Conservation (phyloP, 2,797 vertebrate species). For the Danio kyathit region DNA sequence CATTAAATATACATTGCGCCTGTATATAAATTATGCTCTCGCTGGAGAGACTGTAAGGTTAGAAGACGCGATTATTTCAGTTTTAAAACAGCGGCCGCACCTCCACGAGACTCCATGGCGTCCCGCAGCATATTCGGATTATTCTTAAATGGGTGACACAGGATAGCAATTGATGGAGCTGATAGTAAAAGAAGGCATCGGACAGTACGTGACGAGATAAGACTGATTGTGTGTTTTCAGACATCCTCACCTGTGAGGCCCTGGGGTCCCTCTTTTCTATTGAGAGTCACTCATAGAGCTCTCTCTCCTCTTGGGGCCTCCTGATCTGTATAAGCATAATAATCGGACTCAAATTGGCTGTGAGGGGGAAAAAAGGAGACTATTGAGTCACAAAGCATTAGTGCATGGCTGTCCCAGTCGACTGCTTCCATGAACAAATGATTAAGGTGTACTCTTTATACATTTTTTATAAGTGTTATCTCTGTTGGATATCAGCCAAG, state of each 20-base stretch:
- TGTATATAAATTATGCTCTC: conserved; percentile 63
- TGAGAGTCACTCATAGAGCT: conserved; percentile 27
- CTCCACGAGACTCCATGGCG: conserved; percentile 41
- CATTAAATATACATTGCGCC: conserved; percentile 62
- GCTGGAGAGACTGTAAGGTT: conserved; percentile 59
- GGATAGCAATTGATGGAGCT: conserved; percentile 60
- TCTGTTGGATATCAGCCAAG: conserved; percentile 76
- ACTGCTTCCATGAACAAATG: conserved; percentile 73
- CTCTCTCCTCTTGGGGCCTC: conserved; percentile 39
- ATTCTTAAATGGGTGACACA: conserved; percentile 56
- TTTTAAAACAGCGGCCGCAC: conserved; percentile 48
- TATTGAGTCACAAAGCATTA: conserved; percentile 73
- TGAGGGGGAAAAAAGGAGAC: conserved; percentile 68
- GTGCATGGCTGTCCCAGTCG: conserved; percentile 68
- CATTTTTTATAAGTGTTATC: conserved; percentile 80
- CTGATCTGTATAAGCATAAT: conserved; percentile 60
- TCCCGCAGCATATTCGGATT: conserved; percentile 65
- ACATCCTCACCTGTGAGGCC: conserved; percentile 59
- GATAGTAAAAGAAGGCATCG: conserved; percentile 59
- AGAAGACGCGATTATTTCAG: conserved; percentile 58
- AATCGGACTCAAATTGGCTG: conserved; percentile 65
- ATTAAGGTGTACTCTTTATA: conserved; percentile 78
- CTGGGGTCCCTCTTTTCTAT: conserved; percentile 40
- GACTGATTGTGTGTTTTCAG: conserved; percentile 61
- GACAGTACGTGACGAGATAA: conserved; percentile 60